phyloP scores from a whole-genome alignment of 2,113 vertebrate species.

The Dolichotis patagonum region DNA sequence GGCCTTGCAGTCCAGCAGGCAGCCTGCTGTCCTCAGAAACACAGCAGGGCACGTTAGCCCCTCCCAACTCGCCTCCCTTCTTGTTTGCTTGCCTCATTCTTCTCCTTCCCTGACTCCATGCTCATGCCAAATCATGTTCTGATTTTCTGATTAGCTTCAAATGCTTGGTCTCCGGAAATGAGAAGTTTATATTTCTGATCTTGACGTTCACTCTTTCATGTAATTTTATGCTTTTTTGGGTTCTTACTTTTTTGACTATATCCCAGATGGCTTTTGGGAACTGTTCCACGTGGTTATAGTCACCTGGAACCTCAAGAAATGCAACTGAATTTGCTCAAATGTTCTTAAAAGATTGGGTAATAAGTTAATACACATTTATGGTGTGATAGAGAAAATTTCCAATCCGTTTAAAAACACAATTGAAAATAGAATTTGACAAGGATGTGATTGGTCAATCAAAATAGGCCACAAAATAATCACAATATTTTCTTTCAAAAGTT shows the following conservation, averaged over 20 bases:
- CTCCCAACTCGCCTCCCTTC: neutral
- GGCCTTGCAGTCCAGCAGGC: neutral
- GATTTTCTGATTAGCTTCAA: constrained; percentile 1
- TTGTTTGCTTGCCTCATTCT: neutral
- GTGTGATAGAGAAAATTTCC: neutral
- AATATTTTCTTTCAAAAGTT: constrained; percentile 11
- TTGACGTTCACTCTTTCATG: neutral
- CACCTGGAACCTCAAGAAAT: neutral
- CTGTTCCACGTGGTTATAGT: neutral
- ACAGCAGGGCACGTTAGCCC: neutral
- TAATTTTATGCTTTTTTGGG: neutral
- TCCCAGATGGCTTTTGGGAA: neutral
- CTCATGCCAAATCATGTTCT: neutral
- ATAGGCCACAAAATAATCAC: neutral
- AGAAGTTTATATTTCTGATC: neutral
- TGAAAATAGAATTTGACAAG: constrained; percentile 5
- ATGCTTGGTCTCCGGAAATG: neutral
- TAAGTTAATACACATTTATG: neutral
- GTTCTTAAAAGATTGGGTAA: neutral
- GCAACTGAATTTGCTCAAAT: neutral
- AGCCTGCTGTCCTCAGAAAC: neutral
- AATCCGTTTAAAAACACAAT: neutral
- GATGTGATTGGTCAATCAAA: neutral
- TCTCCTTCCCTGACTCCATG: neutral
- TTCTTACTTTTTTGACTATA: neutral